These are phyloP conservation scores for Sarcophaga variegata DNA, from an alignment of 2,888 invertebrate species.

Conservation along the genomic window DNA sequence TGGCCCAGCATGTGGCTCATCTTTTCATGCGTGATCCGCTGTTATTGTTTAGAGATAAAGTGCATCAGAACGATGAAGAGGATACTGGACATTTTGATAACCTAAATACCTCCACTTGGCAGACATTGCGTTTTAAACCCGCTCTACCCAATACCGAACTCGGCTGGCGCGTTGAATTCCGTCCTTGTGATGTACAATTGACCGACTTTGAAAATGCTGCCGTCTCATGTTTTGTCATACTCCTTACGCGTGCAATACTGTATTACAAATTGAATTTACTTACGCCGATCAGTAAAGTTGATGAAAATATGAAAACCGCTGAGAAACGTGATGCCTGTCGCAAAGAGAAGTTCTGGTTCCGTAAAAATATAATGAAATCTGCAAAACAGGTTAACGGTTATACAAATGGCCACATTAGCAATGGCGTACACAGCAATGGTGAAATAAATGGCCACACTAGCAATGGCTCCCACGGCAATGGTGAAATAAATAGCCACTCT, in stretches of 20 bases:
- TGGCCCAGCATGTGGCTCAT: slow-evolving; percentile 98
- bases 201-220: slow-evolving; percentile 99
- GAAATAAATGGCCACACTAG: neutral
- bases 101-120: slow-evolving; percentile 99
- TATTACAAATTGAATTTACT: slow-evolving; percentile 97
- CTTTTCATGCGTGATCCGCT: slow-evolving; percentile 98
- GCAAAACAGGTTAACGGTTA: slow-evolving; percentile 17
- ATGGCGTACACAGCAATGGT: slow-evolving; percentile 14
- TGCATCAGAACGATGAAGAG: slow-evolving; percentile 94
- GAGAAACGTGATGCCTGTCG: slow-evolving; percentile 94
- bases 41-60: slow-evolving; percentile 96
- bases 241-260: slow-evolving; percentile 97
- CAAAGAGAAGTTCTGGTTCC: slow-evolving; percentile 95
- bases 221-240: slow-evolving; percentile 97
- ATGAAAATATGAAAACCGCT: slow-evolving; percentile 98
- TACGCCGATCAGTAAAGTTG: slow-evolving; percentile 98
- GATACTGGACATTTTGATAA: slow-evolving; percentile 99
- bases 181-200: slow-evolving; percentile 98
- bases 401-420: slow-evolving; percentile 20
- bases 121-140: slow-evolving; percentile 99
- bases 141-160: slow-evolving; percentile 98
- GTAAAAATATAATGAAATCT: slow-evolving; percentile 86
- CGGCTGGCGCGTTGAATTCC: slow-evolving; percentile 99
- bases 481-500: neutral
- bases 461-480: neutral